Conservation (phyloP, 2,113 vertebrate genomes). For the Axis porcinus region DNA sequence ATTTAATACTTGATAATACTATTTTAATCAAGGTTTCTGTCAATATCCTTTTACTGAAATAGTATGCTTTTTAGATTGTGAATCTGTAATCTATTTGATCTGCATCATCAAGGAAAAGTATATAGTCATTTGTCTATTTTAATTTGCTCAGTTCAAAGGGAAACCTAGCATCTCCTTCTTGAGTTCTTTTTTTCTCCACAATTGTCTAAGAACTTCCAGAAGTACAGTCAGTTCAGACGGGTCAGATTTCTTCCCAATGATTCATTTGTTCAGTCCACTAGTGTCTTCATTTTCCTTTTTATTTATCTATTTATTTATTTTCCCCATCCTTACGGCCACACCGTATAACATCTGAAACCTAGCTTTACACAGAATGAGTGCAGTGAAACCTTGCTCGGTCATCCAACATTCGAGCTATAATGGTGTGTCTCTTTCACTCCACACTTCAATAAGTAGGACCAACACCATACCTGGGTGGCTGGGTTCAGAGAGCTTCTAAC, state of each 20-base stretch:
- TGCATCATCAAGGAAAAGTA: neutral
- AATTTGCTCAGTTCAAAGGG: neutral
- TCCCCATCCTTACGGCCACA: neutral
- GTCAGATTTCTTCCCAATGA: neutral
- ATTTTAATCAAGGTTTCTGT: neutral
- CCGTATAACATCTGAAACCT: neutral
- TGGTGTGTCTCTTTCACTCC: neutral
- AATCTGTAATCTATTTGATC: neutral
- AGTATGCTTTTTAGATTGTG: neutral
- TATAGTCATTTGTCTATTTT: neutral
- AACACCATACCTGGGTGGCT: neutral
- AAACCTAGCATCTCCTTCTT: neutral
- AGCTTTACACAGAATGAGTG: neutral
- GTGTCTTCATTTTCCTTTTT: neutral
- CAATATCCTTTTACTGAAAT: neutral
- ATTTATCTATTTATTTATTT: too few relatives aligned
- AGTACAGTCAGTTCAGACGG: neutral
- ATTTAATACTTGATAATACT: neutral
- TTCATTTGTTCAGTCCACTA: neutral
- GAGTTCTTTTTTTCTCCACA: neutral
- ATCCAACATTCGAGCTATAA: neutral
- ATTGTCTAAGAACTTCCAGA: neutral
- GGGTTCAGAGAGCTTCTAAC: neutral
- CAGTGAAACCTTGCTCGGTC: neutral
- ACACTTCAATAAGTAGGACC: neutral